Evolutionary conservation across 2,113 vertebrate genomes (phyloP), one percentile per base, ranked within the genome.

Genomic region (Cariama cristata): DNA sequence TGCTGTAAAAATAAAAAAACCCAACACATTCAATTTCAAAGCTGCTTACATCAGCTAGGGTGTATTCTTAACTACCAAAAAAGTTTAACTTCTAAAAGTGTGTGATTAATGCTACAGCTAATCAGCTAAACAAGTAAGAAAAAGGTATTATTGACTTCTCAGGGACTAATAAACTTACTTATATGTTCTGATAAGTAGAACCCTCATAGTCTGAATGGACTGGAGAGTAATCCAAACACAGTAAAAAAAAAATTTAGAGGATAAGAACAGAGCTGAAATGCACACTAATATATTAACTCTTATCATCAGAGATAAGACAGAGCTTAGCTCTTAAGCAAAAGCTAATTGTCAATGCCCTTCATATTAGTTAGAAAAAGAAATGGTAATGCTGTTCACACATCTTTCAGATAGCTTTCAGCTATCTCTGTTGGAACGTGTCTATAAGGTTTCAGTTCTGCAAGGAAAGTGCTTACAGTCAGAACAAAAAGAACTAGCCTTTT

Each of bases 251-350:
- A n/a, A n/a, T 60, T 68, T 35, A 59, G 42, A 89, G 49, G n/a
- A 52, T 59, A n/a, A 88, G 84, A 88, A 74, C 42, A 86, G 77
- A 92, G 18, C 16, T 88, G 68, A 88, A 82, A 35, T 23, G 47
- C 8, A 62, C 16, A 60, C 22, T 77, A 62, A 79, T 85, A 24
- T 76, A 47, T 66, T 66, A 56, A 66, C 30, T 74, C 32, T 58
- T 92, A 74, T 82, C 23, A 75, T 75, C 38, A 71, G 14, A 79
- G 58, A 79, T 86, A 79, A 94, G 82, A 73, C 23, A 90, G 64
- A 82, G 16, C 52, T 87, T 33, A 89, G 71, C 58, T 93, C 66
- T 91, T 90, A 58, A 90, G 74, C 24, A 85, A 93, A 95, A 93
- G 35, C 33, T 92, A 60, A 77, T 93, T 95, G 55, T 90, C 66